Base-by-base conservation (phyloP, 2,888 invertebrate species). In the Slavum lentiscoides region DNA sequence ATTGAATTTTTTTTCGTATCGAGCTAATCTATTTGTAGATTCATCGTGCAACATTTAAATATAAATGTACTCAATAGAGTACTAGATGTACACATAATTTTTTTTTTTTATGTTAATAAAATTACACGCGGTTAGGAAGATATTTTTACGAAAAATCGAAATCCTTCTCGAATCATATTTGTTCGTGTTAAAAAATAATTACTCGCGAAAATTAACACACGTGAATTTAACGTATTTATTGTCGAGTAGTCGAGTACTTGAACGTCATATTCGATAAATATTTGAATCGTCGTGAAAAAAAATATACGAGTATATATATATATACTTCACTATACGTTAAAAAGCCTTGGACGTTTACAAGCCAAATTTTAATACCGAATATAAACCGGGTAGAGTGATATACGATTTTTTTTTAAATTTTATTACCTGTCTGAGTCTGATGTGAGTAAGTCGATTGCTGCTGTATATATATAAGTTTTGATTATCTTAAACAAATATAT, bases 401-500 rank as follows among this genome's bases (percentile, higher is more conserved):
- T 69, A 13, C 17, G 9, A 30, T 55, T 53, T 53, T 69, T 53
- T 49, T 55, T 4, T 55, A 8, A 7, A 11, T 43, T 15, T 49
- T 49, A 55, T 69, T 69, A 11, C 30, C 30, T 23, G 2, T 61
- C 2, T 15, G 49, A 21, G 30, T 30, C 30, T 4, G 30, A 30
- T n/a, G 30, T 30, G 4, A 30, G 1, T 23, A 1, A 61, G 13
- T 61, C 23, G 9, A 61, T 61, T 66, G 21, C 8, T 13, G 30
- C 43, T 7, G 7, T 43, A 5, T 9, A 30, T 30, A 30, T 30
- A 30, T 30, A 30, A 49, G 2, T 67, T 75, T 17, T 7, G 23
- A 58, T 75, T 75, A 75, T 68, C 58, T 68, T 59, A 7, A 59
- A 13, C 30, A 75, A 68, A 59, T 58, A 59, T 58, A 75, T n/a